A percentile compares a stretch with the other conserved stretches of the same genome.
Conservation (phyloP, 2,888 invertebrate genomes). For the Microctonus hyperodae region DNA sequence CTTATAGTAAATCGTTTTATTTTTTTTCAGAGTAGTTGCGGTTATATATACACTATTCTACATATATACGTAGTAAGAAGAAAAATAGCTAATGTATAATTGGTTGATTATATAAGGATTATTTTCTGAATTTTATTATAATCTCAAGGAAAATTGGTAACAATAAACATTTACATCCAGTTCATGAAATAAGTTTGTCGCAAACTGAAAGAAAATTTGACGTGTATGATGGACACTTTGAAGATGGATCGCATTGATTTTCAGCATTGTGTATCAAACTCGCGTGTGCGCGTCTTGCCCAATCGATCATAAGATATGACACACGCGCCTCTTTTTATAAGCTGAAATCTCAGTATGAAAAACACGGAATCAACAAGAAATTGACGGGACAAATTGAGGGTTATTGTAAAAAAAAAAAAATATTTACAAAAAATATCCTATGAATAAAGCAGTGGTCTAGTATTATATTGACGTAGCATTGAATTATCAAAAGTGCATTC, state of each 20-base stretch:
- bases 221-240: not conserved
- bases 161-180: conserved; percentile 6
- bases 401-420: conserved; percentile 14
- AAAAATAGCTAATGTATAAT: too few relatives aligned
- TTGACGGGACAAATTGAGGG: not conserved
- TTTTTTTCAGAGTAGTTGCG: too few relatives aligned
- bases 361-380: not conserved
- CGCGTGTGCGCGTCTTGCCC: not conserved
- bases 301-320: conserved; percentile 26
- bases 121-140: not conserved
- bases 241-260: conserved; percentile 22
- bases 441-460: conserved; percentile 6
- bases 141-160: not conserved
- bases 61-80: too few relatives aligned
- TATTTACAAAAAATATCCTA: conserved; percentile 9
- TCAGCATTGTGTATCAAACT: not conserved
- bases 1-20: too few relatives aligned
- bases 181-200: not conserved
- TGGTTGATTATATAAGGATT: not conserved
- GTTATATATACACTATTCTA: too few relatives aligned
- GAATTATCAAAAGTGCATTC: not conserved
- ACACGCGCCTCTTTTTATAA: conserved; percentile 7
- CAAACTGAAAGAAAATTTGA: not conserved
- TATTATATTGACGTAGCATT: not conserved
- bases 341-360: not conserved